Percentiles rank a stretch among this genome's conserved stretches.
These are phyloP conservation scores for Phalanger gymnotis DNA, from an alignment of 2,797 vertebrate genomes.

Conservation along the genomic window DNA sequence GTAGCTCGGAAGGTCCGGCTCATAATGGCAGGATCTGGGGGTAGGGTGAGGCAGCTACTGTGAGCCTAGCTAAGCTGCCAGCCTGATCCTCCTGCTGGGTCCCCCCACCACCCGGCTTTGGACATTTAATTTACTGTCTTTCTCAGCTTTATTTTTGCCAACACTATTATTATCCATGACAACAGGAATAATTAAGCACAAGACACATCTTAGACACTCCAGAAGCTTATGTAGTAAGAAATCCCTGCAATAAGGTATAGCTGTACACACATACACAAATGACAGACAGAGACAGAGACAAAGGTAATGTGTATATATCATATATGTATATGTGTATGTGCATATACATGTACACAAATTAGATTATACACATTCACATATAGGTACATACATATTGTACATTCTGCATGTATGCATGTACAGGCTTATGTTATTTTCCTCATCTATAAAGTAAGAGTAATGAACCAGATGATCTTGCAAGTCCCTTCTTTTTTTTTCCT, in stretches of 20 bases:
- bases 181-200: not conserved
- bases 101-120: not conserved
- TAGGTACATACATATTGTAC: not conserved
- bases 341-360: not conserved
- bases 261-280: not conserved
- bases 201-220: not conserved
- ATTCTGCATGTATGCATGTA: not conserved
- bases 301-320: no score
- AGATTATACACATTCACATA: not conserved
- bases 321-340: no score
- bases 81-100: not conserved
- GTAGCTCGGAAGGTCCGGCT: not conserved
- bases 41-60: not conserved
- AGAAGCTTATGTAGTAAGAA: not conserved
- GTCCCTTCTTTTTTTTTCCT: not conserved
- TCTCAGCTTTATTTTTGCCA: not conserved
- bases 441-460: not conserved
- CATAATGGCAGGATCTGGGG: not conserved
- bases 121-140: not conserved
- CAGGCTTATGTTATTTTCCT: not conserved
- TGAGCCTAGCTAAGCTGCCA: not conserved
- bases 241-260: not conserved
- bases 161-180: not conserved
- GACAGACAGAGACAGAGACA: no score
- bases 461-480: not conserved